Conservation (phyloP, 2,113 vertebrate genomes). For the Paraplagusia blochii region DNA sequence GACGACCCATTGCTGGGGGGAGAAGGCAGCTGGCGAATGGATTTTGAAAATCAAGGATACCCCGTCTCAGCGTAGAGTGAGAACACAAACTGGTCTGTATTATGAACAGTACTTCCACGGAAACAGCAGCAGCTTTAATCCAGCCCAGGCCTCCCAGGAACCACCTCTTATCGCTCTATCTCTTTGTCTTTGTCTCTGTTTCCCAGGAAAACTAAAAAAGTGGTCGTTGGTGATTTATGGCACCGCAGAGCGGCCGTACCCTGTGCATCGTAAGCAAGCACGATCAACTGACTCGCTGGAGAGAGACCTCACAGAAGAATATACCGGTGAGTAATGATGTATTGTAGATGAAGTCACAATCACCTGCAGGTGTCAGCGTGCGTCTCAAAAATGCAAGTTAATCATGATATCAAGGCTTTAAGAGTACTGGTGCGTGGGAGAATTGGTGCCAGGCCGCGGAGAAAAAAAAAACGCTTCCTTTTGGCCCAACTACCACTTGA, state of each 20-base stretch:
- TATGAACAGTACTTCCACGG: constrained; percentile 14
- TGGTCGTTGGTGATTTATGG: constrained; percentile 93
- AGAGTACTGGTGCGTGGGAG: too few relatives aligned
- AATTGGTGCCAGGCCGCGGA: too few relatives aligned
- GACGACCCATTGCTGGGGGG: constrained; percentile 96
- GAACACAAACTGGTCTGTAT: constrained; percentile 78
- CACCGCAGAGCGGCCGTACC: constrained; percentile 84
- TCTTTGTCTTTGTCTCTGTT: constrained; percentile 13
- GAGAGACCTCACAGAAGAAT: constrained; percentile 84
- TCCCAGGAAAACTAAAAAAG: constrained; percentile 83
- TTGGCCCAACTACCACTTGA: too few relatives aligned
- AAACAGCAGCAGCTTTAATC: constrained; percentile 11
- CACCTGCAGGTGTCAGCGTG: too few relatives aligned
- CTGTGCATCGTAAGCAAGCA: constrained; percentile 73
- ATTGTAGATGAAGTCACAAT: background rate
- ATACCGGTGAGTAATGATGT: constrained; percentile 77
- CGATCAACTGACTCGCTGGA: constrained; percentile 76
- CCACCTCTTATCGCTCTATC: constrained; percentile 10
- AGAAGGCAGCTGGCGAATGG: constrained; percentile 89
- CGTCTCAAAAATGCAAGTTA: too few relatives aligned
- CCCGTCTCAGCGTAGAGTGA: constrained; percentile 80
- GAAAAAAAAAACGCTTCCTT: too few relatives aligned
- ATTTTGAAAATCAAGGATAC: constrained; percentile 87
- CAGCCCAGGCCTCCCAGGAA: constrained; percentile 5
- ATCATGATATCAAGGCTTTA: too few relatives aligned